A percentile compares a stretch with the other conserved stretches of the same genome.
Evolutionary conservation across 2,113 vertebrate species (phyloP).

Genomic region (Perccottus glenii): DNA sequence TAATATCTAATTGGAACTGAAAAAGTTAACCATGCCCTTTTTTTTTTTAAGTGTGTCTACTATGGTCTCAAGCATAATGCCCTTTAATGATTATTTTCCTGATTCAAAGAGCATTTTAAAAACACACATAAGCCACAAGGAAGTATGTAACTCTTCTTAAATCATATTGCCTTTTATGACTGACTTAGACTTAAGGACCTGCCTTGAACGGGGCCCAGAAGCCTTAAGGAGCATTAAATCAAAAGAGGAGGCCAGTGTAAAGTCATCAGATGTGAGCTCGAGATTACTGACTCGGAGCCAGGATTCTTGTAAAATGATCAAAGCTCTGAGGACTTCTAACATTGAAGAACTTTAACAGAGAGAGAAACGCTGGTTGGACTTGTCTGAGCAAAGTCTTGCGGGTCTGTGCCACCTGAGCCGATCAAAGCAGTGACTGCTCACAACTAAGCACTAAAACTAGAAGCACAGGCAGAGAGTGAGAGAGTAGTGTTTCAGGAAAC

Average conservation of each 20-base stretch:
- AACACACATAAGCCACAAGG: neutral
- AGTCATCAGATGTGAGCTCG: slow-evolving; percentile 40
- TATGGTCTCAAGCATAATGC: too few species aligned
- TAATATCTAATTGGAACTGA: neutral
- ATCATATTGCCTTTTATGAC: neutral
- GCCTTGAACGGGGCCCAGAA: slow-evolving; percentile 13
- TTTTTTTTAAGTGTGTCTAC: too few species aligned
- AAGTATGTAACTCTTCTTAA: neutral
- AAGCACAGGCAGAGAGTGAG: slow-evolving; percentile 1
- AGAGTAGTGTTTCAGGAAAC: slow-evolving; percentile 26
- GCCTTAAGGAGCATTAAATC: slow-evolving; percentile 24
- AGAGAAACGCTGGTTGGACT: slow-evolving; percentile 35
- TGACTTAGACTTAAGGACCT: neutral
- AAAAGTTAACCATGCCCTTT: too few species aligned
- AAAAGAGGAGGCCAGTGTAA: slow-evolving; percentile 19
- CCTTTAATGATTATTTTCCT: too few species aligned
- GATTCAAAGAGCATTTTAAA: neutral
- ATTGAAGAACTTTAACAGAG: slow-evolving; percentile 26
- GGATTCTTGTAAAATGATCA: slow-evolving; percentile 54
- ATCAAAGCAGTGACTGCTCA: slow-evolving; percentile 56
- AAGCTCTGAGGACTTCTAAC: slow-evolving; percentile 49
- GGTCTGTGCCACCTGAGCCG: slow-evolving; percentile 52
- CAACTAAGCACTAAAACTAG: slow-evolving; percentile 38
- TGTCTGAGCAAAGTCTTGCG: slow-evolving; percentile 62
- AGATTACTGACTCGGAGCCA: slow-evolving; percentile 40